Percentiles rank a stretch among this genome's conserved stretches.
These are phyloP conservation scores for Pandemis corylana DNA, from an alignment of 2,888 invertebrate species.

Conservation along the genomic window DNA sequence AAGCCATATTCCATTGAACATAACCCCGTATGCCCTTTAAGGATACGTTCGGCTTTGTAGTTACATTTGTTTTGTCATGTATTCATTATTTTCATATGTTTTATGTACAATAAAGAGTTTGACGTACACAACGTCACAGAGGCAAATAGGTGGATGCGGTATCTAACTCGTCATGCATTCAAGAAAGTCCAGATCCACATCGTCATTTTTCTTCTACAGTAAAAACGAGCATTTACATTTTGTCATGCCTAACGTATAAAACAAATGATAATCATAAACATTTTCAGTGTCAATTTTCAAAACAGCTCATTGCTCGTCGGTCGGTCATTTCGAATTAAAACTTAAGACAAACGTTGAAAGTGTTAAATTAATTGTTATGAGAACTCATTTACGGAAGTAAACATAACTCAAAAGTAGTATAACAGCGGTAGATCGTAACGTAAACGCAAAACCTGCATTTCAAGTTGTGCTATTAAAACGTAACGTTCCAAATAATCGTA, in stretches of 20 bases:
- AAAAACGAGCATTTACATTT: too few species aligned
- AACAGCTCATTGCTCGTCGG: background rate
- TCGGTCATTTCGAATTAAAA: background rate
- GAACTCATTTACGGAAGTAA: background rate
- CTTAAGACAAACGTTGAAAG: background rate
- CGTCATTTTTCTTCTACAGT: background rate
- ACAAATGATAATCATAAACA: background rate
- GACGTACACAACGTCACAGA: too few species aligned
- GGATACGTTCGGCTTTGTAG: too few species aligned
- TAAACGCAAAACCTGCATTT: conserved; percentile 2
- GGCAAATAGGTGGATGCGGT: too few species aligned
- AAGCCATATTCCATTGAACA: too few species aligned
- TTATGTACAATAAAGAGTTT: too few species aligned
- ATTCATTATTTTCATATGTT: too few species aligned
- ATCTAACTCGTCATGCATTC: too few species aligned
- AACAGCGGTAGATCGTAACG: background rate
- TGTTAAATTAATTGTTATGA: background rate
- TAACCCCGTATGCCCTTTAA: too few species aligned
- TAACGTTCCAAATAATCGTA: background rate
- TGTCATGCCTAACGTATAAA: background rate
- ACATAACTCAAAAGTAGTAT: background rate
- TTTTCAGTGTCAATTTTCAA: background rate
- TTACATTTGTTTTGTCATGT: too few species aligned
- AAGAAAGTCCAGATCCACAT: too few species aligned
- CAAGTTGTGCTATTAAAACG: background rate